These are phyloP conservation scores for Psilopogon haemacephalus DNA, from an alignment of 2,113 vertebrate species.

Conservation along the genomic window DNA sequence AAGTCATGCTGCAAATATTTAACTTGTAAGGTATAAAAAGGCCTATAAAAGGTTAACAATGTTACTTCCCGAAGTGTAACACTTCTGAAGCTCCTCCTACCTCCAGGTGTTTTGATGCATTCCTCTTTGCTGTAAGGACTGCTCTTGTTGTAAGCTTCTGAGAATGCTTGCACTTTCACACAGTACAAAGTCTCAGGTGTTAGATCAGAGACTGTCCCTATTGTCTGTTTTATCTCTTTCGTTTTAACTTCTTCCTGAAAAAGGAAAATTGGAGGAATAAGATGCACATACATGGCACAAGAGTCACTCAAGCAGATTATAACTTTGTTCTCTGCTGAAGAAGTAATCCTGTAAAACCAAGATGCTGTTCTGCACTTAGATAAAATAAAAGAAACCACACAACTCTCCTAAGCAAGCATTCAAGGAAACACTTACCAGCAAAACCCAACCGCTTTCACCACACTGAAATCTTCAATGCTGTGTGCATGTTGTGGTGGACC, in stretches of 20 bases:
- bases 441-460: not conserved
- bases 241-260: conserved; percentile 14
- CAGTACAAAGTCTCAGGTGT: conserved; percentile 57
- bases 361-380: not conserved
- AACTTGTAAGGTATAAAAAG: not conserved
- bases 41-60: not conserved
- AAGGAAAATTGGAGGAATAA: not conserved
- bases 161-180: conserved; percentile 37
- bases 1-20: not conserved
- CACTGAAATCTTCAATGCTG: not conserved
- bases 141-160: not conserved
- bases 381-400: not conserved
- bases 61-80: not conserved
- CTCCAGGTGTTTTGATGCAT: conserved; percentile 59
- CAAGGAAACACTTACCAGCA: not conserved
- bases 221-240: not conserved
- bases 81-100: conserved; percentile 1
- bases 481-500: too few species aligned
- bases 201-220: conserved; percentile 1
- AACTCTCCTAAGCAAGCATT: not conserved
- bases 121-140: conserved; percentile 39
- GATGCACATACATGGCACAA: not conserved
- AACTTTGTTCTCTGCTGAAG: not conserved
- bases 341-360: not conserved
- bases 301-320: not conserved